These are phyloP conservation scores for Macrostomum lignano DNA, from an alignment of 1,140 invertebrate genomes.

Conservation along the genomic window DNA sequence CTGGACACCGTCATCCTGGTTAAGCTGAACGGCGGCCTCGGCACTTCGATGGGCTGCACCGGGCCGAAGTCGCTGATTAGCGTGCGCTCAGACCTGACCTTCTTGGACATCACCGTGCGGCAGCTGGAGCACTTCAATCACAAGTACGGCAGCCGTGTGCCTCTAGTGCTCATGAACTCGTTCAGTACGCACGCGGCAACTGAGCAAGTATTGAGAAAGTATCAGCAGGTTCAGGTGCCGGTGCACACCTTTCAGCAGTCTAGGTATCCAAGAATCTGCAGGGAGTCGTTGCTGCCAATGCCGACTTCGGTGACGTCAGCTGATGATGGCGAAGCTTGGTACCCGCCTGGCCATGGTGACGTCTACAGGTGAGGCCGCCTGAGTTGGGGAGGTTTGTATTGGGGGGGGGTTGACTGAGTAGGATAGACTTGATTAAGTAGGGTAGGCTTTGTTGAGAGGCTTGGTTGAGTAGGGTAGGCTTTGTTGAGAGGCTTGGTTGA, in stretches of 20 bases:
- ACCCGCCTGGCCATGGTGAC: constrained; percentile 93
- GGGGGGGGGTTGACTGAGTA: too few relatives aligned
- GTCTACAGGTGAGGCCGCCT: too few relatives aligned
- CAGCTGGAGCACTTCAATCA: constrained; percentile 95
- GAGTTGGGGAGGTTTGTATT: too few relatives aligned
- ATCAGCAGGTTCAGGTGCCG: constrained; percentile 64
- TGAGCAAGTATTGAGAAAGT: constrained; percentile 65
- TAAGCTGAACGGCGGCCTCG: constrained; percentile 89
- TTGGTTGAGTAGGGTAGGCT: too few relatives aligned
- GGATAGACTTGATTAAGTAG: too few relatives aligned
- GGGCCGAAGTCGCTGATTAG: constrained; percentile 95
- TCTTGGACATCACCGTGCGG: constrained; percentile 86
- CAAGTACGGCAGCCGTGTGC: constrained; percentile 70
- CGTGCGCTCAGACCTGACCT: constrained; percentile 83
- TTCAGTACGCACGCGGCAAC: constrained; percentile 98
- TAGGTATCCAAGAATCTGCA: constrained; percentile 68
- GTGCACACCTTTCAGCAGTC: constrained; percentile 92
- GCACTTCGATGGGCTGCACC: constrained; percentile 92
- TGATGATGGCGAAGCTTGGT: constrained; percentile 43
- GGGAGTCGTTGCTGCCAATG: constrained; percentile 71
- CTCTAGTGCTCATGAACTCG: constrained; percentile 91
- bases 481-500: too few relatives aligned
- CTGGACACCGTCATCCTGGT: constrained; percentile 79
- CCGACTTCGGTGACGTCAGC: too few relatives aligned
- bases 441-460: too few relatives aligned